Base-by-base conservation (phyloP, 2,888 invertebrate species). In the Julus scandinavius region DNA sequence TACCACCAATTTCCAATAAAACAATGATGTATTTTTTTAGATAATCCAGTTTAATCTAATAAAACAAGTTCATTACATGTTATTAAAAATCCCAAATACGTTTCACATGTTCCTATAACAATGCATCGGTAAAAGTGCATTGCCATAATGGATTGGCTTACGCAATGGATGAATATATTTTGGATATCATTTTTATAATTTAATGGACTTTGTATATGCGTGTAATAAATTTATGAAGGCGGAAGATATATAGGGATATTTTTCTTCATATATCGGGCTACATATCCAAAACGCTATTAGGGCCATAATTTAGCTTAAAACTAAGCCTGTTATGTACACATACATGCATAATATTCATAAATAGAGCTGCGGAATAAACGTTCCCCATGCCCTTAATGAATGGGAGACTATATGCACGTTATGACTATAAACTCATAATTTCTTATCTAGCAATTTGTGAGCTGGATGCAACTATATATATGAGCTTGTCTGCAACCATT, bases 371-470 rank as follows among this genome's bases (percentile, higher is more conserved):
- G 80, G 80, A 80, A 80, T 80, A 80, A 80, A 80, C 80, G 80
- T 80, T 80, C 80, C 38, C 29, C 80, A 80, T 80, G 20, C 80
- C 80, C 38, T 80, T 80, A 80, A 80, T 80, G 80, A 80, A 80
- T 80, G 80, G 80, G 80, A 80, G 80, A 80, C 80, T 38, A 80
- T 80, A 38, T 80, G 11, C 80, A 80, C 80, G 80, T 80, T 80
- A 80, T 80, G 80, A 20, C 80, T 80, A 80, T 85, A 85, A 85
- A 49, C 85, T 87, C 87, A 87, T 87, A 87, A 54, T 87, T 87
- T 87, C 87, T 87, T 87, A 87, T 87, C 87, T 87, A 87, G 87
- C 50, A 50, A 87, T 50, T 87, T 58, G 58, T 87, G 50, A 50
- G 87, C 54, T 49, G 50, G 54, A 50, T 85, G 50, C 85, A 85